Base-by-base conservation (phyloP, 1,140 invertebrate genomes). In the Propsilocerus akamusi region DNA sequence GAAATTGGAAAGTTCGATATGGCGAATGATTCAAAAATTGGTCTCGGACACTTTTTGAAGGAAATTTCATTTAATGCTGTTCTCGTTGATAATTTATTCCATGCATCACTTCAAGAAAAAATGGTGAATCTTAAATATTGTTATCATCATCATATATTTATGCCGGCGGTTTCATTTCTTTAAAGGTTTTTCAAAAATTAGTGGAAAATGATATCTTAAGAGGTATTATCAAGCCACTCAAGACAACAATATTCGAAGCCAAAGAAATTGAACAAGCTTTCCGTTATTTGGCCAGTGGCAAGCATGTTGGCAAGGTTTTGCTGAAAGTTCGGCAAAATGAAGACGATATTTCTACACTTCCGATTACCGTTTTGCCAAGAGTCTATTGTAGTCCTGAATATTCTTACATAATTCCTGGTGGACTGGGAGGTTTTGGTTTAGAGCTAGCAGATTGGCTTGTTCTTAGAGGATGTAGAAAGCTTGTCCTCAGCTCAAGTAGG, bases 341-440 rank as follows among this genome's bases (percentile, higher is more conserved):
- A 22, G 37, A 46, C 25, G 50, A 56, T 0, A 17, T 14, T 5
- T 41, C 50, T 1, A 62, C 61, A 2, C 17, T 61, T 32, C 61
- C 63, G 10, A 57, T 65, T 5, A 51, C 49, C n/a, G 60, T 57
- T 6, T 25, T 59, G 8, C 57, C 50, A 10, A 57, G 64, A 77
- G 66, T 61, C 3, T 65, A 65, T 49, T 73, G 72, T 51, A 59
- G 66, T 10, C 59, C 62, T 1, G 58, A 71, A 12, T 51, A 65
- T 14, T 66, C 66, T 4, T 79, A 77, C 54, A 58, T 80, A 0
- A 69, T 81, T 1, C 66, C 73, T 3, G 78, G 91, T 30, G 91
- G 91, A 51, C 68, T 94, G 0, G 90, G 88, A 25, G 88, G 89
- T 2, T 91, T 97, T 62, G 91, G 90, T 26, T 68, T 97, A n/a